Evolutionary conservation across 2,113 vertebrate species (phyloP), one percentile per base, ranked within the genome.

Genomic region (Hiodon tergisus): DNA sequence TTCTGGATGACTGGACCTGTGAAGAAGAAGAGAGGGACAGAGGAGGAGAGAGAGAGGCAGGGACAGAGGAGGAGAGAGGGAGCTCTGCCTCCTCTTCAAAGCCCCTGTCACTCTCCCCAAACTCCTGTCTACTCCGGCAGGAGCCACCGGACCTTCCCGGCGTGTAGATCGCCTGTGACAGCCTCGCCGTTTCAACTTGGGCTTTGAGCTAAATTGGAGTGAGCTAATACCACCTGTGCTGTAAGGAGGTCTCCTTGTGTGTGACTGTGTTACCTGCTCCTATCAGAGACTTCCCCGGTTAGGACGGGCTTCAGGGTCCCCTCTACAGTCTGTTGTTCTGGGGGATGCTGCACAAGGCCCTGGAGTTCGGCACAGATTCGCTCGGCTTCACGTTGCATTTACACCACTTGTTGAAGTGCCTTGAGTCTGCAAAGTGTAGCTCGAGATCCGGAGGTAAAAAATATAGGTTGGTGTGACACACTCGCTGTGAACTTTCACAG

Each of bases 1-100:
- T 77, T 82, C 71, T 76, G 79, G 76, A 75, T 76, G 74, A 78
- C 80, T 72, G 80, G 73, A 54, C 82, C 79, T 59, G 2, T 74
- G 47, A 76, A 82, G 75, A 74, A 72, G 75, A 74, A 73, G 79
- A 79, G 31, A 67, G 72, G 31, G 31, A 31, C 31, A 31, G 31
- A 31, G 31, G 31, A 31, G 31, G 31, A 31, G 31, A 31, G 31
- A 31, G 31, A 31, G 31, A 31, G 66, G 48, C 46, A 14, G 47
- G 47, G n/a, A 9, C 7, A 5, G 16, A 8, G 67, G n/a, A n/a
- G 51, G 6, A 1, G 48, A n/a, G n/a, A n/a, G n/a, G n/a, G n/a
- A n/a, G 50, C 13, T 51, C 5, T 65, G n/a, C n/a, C 6, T 63
- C 10, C 16, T 73, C 60, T 63, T 73, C 60, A 65, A 46, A 73